Conservation (phyloP, 1,140 invertebrate genomes). For the Drosophila malerkotliana region DNA sequence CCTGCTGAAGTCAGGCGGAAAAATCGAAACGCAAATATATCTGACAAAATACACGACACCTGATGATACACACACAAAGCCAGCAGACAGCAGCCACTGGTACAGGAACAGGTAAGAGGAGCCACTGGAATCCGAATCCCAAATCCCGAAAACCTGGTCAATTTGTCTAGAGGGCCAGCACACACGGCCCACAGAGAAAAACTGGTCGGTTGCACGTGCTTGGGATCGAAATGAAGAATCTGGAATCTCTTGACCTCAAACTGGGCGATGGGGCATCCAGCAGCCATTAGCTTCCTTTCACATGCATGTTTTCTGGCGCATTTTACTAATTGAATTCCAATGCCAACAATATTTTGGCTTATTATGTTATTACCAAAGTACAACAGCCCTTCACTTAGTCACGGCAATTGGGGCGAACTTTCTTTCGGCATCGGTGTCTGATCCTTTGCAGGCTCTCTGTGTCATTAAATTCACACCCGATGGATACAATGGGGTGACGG, state of each 20-base stretch:
- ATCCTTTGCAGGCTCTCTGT: conserved; percentile 12
- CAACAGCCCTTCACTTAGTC: conserved; percentile 67
- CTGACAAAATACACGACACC: conserved; percentile 79
- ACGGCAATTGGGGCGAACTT: conserved; percentile 68
- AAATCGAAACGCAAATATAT: conserved; percentile 76
- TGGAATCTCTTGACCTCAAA: conserved; percentile 59
- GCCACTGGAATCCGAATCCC: conserved; percentile 34
- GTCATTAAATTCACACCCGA: conserved; percentile 77
- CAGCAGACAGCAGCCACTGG: conserved; percentile 27
- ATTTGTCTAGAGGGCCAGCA: conserved; percentile 65
- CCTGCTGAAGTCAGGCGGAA: conserved; percentile 49
- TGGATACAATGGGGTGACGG: conserved; percentile 42
- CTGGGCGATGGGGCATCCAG: not conserved
- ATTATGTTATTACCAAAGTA: conserved; percentile 73
- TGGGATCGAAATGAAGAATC: conserved; percentile 3
- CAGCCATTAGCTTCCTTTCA: conserved; percentile 40
- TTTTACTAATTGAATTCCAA: conserved; percentile 80
- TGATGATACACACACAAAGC: conserved; percentile 46
- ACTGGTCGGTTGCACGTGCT: conserved; percentile 66
- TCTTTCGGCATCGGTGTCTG: conserved; percentile 53
- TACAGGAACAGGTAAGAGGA: conserved; percentile 41
- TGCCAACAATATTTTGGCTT: conserved; percentile 76
- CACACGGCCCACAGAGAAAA: conserved; percentile 38
- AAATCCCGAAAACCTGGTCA: conserved; percentile 50
- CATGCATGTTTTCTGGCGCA: conserved; percentile 25